Conservation (phyloP, 2,888 invertebrate species). For the Stenichneumon culpator region DNA sequence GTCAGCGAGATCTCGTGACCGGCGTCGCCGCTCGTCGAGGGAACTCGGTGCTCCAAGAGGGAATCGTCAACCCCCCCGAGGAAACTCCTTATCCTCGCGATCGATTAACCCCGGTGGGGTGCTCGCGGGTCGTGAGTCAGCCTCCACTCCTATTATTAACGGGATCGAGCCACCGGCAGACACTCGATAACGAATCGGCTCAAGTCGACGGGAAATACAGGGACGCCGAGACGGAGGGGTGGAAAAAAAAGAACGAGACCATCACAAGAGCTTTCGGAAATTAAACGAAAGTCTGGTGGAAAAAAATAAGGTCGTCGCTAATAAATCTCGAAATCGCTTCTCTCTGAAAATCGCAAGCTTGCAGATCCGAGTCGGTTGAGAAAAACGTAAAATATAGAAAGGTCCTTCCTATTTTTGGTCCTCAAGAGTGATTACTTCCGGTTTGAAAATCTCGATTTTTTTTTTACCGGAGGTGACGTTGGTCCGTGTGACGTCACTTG, state of each 20-base stretch:
- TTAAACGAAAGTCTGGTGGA: not conserved
- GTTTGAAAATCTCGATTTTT: no score
- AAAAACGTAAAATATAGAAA: no score
- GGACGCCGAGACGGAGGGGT: conserved; percentile 48
- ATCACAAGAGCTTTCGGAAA: not conserved
- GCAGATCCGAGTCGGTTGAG: not conserved
- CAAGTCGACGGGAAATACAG: conserved; percentile 61
- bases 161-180: conserved; percentile 67
- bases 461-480: no score
- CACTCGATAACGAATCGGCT: conserved; percentile 49
- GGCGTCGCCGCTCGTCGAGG: conserved; percentile 10
- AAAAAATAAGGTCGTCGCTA: not conserved
- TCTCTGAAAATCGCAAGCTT: not conserved
- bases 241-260: conserved; percentile 4
- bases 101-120: conserved; percentile 72
- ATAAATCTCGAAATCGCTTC: not conserved
- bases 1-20: conserved; percentile 32
- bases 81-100: conserved; percentile 70
- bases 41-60: conserved; percentile 16
- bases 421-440: not conserved
- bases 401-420: no score
- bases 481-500: no score
- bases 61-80: conserved; percentile 24
- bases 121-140: conserved; percentile 75
- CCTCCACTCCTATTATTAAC: conserved; percentile 76